Percentiles rank a stretch among this genome's conserved stretches.
phyloP scores from a whole-genome alignment of 2,797 vertebrate species.

The Tenualosa thibaudeaui region DNA sequence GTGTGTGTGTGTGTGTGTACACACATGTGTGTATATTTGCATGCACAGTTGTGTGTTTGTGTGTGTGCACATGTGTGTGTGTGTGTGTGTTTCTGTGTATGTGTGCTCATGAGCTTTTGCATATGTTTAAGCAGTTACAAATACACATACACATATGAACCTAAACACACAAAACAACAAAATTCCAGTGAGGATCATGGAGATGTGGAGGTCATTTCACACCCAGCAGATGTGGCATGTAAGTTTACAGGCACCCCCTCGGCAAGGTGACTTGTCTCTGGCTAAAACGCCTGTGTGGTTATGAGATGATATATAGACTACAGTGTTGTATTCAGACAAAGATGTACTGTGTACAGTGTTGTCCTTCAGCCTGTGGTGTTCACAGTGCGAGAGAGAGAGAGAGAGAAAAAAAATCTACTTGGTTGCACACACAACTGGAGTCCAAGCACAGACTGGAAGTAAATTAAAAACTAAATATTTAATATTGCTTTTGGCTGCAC shows the following conservation, averaged over 20 bases:
- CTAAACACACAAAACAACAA: neutral
- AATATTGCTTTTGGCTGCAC: slow-evolving; percentile 8
- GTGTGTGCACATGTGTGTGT: neutral
- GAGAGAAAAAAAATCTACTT: neutral
- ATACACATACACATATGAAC: neutral
- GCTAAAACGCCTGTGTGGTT: neutral
- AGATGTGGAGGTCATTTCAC: neutral
- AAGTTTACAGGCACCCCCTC: neutral
- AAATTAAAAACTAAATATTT: slow-evolving; percentile 15
- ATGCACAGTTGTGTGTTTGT: neutral
- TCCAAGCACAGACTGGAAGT: neutral
- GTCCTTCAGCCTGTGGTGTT: neutral
- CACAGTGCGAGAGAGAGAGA: too few relatives aligned
- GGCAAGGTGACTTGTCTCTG: neutral
- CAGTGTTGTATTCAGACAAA: neutral
- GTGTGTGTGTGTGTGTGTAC: neutral
- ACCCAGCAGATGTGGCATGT: neutral
- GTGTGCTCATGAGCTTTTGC: neutral
- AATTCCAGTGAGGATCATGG: neutral
- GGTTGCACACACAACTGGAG: neutral
- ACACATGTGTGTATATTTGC: neutral
- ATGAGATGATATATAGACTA: neutral
- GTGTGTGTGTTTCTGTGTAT: neutral
- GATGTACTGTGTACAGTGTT: neutral
- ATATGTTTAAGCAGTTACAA: slow-evolving; percentile 8